Base-by-base conservation (phyloP, 2,888 invertebrate species). In the Bugula neritina region DNA sequence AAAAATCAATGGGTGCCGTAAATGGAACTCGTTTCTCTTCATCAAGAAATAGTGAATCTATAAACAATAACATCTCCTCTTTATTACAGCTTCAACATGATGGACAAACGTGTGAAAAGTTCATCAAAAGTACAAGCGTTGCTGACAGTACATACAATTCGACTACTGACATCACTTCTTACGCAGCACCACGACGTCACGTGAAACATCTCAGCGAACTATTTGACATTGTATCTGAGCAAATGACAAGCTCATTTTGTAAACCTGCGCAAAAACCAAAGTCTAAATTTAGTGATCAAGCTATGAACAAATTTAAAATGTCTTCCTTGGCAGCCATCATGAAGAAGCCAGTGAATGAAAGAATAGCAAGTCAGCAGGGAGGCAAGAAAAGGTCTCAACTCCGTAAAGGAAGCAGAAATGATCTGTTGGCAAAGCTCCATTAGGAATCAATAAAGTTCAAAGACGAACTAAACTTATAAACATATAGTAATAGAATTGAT, bases 181-280 rank as follows among this genome's bases (percentile, higher is more conserved):
- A 63, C 10, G 57, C 57, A 13, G 5, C n/a, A n/a, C n/a, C 25
- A 3, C 5, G 25, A 3, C 17, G 25, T 31, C 31, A 27, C 34
- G 31, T n/a, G 5, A 21, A 29, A 29, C 31, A 63, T n/a, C 63
- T 63, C 13, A 21, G n/a, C 3, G 63, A 63, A n/a, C 2, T 63
- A 3, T 63, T 63, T n/a, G 34, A 31, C 1, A 34, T 63, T 13
- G 63, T 63, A 13, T 63, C 63, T 3, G 31, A 34, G n/a, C 63
- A 63, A 31, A 63, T 63, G 63, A 63, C 63, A 25, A 13, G 27
- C 13, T 63, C 63, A 27, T 63, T 63, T 27, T 63, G 63, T n/a
- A 25, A 31, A 13, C 63, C 63, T 17, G 63, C 63, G 2, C 63
- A 63, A 13, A 63, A 63, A 63, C 63, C 63, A 5, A 63, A 63